Evolutionary conservation across 2,113 vertebrate genomes (phyloP), one percentile per base, ranked within the genome.

Genomic region (Entomyzon cyanotis): DNA sequence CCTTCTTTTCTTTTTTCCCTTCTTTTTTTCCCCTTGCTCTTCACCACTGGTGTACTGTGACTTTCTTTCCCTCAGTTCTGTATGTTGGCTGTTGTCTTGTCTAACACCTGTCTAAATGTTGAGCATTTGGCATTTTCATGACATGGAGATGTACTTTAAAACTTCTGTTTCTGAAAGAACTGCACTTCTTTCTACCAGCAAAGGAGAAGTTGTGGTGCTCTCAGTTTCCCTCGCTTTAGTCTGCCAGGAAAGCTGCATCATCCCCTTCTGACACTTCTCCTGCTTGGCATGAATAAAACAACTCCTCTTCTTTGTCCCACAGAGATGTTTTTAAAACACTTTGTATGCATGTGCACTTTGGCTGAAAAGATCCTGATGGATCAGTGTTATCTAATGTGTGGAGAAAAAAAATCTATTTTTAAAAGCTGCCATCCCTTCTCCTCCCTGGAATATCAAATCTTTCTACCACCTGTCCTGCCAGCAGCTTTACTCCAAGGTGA

Each of bases 301-400:
- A 94, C 96, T 94, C 91, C 92, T 93, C 47, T 5, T 83, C 96
- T 95, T 91, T 93, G 87, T 91, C 78, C 79, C 56, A 44, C 89
- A 67, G 64, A 79, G 80, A 67, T 92, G 93, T 98, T 97, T 96
- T 92, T 91, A 73, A 85, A 67, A 49, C 74, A 60, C 79, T 85
- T 96, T 90, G 47, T 94, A 65, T 98, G 98, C 98, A 98, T 98
- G 97, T 94, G 94, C 95, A 92, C 86, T 96, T 53, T 84, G 93
- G 78, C 85, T 92, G 89, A 90, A 86, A 93, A 90, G 94, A 63
- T 71, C 14, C 60, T 96, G 90, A 73, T 82, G 91, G 89, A 91
- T 91, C 96, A 59, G 11, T 88, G 79, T 67, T 70, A 56, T 15
- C 58, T 82, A 74, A 52, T 24, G 81, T 71, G 94, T 95, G 97